These are phyloP conservation scores for Brachyhypopomus occidentalis DNA, from an alignment of 2,113 vertebrate genomes.

Conservation along the genomic window DNA sequence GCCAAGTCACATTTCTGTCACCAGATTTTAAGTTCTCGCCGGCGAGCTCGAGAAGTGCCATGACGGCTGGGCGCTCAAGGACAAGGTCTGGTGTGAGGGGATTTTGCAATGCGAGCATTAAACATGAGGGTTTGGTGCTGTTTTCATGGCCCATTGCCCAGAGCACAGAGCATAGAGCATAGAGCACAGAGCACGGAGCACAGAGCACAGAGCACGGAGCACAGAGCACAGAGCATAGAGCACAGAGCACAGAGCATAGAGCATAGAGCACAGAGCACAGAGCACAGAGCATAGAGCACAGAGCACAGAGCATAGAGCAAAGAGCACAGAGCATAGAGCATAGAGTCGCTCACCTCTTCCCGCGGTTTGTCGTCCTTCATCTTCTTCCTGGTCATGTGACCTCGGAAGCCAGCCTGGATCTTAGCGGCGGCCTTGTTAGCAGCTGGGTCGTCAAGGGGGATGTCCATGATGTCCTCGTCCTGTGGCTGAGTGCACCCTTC, in stretches of 20 bases:
- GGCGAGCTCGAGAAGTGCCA: background rate
- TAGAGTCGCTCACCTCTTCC: conserved; percentile 82
- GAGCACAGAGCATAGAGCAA: background rate
- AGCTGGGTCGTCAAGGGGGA: conserved; percentile 93
- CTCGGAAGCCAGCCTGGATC: conserved; percentile 97
- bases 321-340: too few species aligned
- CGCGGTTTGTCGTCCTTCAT: conserved; percentile 93
- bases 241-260: background rate
- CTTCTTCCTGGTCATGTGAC: conserved; percentile 99
- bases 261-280: background rate
- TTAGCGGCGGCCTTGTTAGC: conserved; percentile 96
- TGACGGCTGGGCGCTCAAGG: background rate
- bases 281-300: background rate
- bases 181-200: background rate
- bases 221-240: background rate
- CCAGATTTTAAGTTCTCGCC: background rate
- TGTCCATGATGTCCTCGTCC: conserved; percentile 95
- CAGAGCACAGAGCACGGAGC: background rate
- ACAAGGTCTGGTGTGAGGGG: too few species aligned
- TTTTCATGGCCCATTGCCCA: too few species aligned
- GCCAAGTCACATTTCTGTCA: too few species aligned
- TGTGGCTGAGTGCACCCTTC: conserved; percentile 88
- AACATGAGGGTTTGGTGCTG: too few species aligned
- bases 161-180: background rate
- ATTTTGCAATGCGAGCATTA: too few species aligned